Base-by-base conservation (phyloP, 1,140 invertebrate species). In the Brachionus angularis region DNA sequence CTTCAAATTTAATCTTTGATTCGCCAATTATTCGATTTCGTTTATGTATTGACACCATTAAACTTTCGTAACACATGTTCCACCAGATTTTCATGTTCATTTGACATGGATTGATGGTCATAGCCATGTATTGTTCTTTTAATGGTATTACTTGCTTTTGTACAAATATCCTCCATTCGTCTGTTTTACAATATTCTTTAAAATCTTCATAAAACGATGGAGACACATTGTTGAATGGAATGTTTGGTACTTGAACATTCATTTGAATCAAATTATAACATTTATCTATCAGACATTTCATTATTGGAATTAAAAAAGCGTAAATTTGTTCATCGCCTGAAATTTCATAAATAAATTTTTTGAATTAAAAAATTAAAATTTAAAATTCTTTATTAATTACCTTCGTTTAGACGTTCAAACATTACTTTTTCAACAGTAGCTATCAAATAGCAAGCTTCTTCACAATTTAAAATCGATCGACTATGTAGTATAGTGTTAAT, bases 191-290 rank as follows among this genome's bases (percentile, higher is more conserved):
- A 74, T 85, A 87, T 46, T 77, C 78, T 75, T 85, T 84, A 73
- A 87, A 87, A 73, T 85, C 84, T 58, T 86, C 85, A 77, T 86
- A 86, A 76, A 87, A 86, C 3, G 83, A 81, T 0, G 85, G 84
- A 3, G 84, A 85, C 5, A 83, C 79, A 4, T 80, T 79, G 2
- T 83, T 83, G 7, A 80, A 78, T 0, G 85, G 84, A 14, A 87
- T 74, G 74, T 83, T 81, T 0, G 86, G 85, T 8, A 87, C 75
- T 16, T 84, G 79, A 2, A 79, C 75, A 27, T 81, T 76, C 71
- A 86, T 78, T 72, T 83, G 82, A 34, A 87, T 79, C 4, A 83
- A 76, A 12, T 76, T 75, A 29, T 80, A 78, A 23, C 82, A 81
- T 76, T 86, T 86, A 52, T 86, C 86, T 25, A 87, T 77, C 10